These are phyloP conservation scores for Cremastinae sp. DNA, from an alignment of 2,888 invertebrate species.

Conservation along the genomic window DNA sequence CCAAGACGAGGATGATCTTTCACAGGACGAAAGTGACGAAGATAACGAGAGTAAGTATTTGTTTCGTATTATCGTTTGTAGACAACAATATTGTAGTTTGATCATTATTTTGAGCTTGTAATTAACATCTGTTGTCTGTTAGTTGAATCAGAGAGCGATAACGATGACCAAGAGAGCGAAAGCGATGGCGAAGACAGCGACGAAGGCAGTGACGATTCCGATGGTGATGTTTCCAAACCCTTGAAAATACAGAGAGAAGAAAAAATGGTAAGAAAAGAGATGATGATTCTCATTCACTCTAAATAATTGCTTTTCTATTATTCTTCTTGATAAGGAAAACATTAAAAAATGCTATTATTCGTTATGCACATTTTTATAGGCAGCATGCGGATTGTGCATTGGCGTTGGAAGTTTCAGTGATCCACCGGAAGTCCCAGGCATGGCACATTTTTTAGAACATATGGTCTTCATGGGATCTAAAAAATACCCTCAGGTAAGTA, in stretches of 20 bases:
- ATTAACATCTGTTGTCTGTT: constrained; percentile 30
- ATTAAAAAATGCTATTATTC: constrained; percentile 18
- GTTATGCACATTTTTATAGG: constrained; percentile 77
- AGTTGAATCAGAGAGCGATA: constrained; percentile 63
- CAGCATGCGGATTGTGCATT: constrained; percentile 89
- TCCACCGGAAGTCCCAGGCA: constrained; percentile 88
- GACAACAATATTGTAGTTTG: too few relatives aligned
- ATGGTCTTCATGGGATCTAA: constrained; percentile 98
- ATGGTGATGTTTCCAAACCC: constrained; percentile 72
- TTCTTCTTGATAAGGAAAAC: too few relatives aligned
- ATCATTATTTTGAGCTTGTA: background rate
- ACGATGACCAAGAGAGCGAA: constrained; percentile 66
- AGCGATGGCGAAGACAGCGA: constrained; percentile 62
- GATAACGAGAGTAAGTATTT: constrained; percentile 78
- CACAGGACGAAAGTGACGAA: constrained; percentile 34
- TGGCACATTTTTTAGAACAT: constrained; percentile 93
- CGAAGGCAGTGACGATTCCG: constrained; percentile 63
- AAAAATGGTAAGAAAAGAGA: constrained; percentile 72
- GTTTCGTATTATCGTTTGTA: background rate
- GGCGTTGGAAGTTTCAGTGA: constrained; percentile 91
- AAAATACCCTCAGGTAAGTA: constrained; percentile 89
- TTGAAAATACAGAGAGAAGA: constrained; percentile 72
- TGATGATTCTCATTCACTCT: too few relatives aligned
- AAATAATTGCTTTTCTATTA: too few relatives aligned
- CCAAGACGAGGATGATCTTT: constrained; percentile 60